phyloP scores from a whole-genome alignment of 2,888 invertebrate genomes.

The Limnephilus rhombicus region DNA sequence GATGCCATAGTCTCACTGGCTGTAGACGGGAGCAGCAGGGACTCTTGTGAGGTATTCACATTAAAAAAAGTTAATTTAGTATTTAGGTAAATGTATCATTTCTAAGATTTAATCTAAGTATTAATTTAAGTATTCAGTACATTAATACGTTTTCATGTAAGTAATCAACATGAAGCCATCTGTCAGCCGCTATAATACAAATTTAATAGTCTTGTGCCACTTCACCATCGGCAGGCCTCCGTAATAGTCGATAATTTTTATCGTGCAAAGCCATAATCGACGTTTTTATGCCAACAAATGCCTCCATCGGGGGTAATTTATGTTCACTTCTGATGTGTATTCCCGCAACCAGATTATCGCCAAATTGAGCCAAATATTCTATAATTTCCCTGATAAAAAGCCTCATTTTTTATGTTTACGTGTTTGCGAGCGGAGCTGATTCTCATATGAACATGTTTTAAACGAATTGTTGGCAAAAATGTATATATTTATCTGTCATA shows the following conservation, averaged over 20 bases:
- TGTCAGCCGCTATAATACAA: background rate
- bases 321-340: background rate
- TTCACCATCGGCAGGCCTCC: background rate
- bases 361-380: background rate
- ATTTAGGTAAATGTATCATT: too few species aligned
- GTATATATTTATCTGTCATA: too few species aligned
- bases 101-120: too few species aligned
- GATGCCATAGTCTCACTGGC: too few species aligned
- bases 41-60: too few species aligned
- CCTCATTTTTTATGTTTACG: background rate
- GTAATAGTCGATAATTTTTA: slow-evolving; percentile 1
- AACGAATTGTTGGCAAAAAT: background rate
- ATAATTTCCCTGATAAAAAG: background rate
- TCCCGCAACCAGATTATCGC: background rate
- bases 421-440: background rate
- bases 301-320: background rate
- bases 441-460: background rate
- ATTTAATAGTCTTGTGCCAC: background rate
- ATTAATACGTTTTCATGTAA: too few species aligned
- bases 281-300: background rate
- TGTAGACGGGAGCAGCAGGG: too few species aligned
- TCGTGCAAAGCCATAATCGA: background rate
- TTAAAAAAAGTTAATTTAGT: too few species aligned
- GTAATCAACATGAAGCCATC: background rate
- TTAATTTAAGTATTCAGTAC: too few species aligned